Evolutionary conservation across 2,797 vertebrate genomes (phyloP).

Genomic region (Aeoliscus strigatus): DNA sequence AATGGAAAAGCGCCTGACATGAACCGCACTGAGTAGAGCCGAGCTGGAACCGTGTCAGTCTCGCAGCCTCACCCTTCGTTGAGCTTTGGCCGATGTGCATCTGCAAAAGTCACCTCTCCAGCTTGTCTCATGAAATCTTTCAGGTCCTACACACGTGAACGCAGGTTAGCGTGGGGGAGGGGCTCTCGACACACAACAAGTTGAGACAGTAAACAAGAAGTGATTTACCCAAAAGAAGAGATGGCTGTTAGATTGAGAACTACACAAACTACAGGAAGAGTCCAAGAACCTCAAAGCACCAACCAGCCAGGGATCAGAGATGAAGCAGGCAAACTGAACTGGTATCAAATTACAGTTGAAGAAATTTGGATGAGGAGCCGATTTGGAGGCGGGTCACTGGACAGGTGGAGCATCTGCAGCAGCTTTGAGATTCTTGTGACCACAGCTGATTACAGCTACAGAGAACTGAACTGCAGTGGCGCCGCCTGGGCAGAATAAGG

Average conservation of each 20-base stretch:
- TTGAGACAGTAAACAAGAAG: slow-evolving; percentile 42
- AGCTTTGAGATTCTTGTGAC: slow-evolving; percentile 65
- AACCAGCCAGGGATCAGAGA: slow-evolving; percentile 12
- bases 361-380: slow-evolving; percentile 7
- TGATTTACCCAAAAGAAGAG: slow-evolving; percentile 60
- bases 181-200: slow-evolving; percentile 31
- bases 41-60: no score
- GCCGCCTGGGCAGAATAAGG: slow-evolving; percentile 63
- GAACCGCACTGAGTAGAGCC: no score
- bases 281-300: slow-evolving; percentile 60
- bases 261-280: slow-evolving; percentile 57
- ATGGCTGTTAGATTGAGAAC: slow-evolving; percentile 61
- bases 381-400: neutral
- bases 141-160: slow-evolving; percentile 86
- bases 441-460: slow-evolving; percentile 44
- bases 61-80: slow-evolving; percentile 89
- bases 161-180: slow-evolving; percentile 55
- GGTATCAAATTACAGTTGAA: neutral
- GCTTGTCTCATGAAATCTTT: slow-evolving; percentile 99
- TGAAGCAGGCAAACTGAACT: no score
- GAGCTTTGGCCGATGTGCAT: slow-evolving; percentile 92
- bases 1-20: no score
- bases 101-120: slow-evolving; percentile 97
- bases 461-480: slow-evolving; percentile 64
- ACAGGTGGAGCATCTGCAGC: slow-evolving; percentile 8